Evolutionary conservation across 2,797 vertebrate species (phyloP).

Genomic region (Lagorchestes hirsutus): DNA sequence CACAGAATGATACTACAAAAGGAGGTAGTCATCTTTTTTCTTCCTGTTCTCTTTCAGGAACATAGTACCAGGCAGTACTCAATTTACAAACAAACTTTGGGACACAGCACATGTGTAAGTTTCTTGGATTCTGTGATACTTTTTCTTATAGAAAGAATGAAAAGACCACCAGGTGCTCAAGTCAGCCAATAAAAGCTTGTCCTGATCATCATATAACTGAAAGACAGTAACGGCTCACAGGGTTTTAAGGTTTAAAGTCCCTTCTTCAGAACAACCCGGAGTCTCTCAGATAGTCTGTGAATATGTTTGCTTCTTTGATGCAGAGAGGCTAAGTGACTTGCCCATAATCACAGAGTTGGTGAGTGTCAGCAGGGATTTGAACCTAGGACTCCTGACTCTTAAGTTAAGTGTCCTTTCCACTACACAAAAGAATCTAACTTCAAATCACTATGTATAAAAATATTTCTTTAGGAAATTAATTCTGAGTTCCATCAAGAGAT

Average conservation of each 20-base stretch:
- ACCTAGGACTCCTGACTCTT: background rate
- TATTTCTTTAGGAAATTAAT: background rate
- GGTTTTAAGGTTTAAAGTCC: background rate
- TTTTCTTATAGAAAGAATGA: background rate
- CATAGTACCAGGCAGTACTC: background rate
- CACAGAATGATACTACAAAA: slow-evolving; percentile 99
- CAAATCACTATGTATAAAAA: background rate
- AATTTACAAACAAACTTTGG: background rate
- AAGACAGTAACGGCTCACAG: background rate
- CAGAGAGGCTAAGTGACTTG: background rate
- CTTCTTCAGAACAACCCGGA: background rate
- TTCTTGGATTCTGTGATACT: background rate
- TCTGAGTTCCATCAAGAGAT: background rate
- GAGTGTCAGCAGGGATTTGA: background rate
- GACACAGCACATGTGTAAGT: background rate
- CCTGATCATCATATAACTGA: background rate
- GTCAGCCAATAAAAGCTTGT: background rate
- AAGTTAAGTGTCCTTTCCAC: background rate
- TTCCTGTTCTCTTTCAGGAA: slow-evolving; percentile 18
- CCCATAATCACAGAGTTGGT: background rate
- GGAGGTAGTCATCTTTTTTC: slow-evolving; percentile 89
- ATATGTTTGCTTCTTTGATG: background rate
- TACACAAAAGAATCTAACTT: background rate
- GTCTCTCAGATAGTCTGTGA: background rate
- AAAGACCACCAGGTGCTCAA: background rate